These are phyloP conservation scores for Tromatobia lineatoria DNA, from an alignment of 2,888 invertebrate species.

Conservation along the genomic window DNA sequence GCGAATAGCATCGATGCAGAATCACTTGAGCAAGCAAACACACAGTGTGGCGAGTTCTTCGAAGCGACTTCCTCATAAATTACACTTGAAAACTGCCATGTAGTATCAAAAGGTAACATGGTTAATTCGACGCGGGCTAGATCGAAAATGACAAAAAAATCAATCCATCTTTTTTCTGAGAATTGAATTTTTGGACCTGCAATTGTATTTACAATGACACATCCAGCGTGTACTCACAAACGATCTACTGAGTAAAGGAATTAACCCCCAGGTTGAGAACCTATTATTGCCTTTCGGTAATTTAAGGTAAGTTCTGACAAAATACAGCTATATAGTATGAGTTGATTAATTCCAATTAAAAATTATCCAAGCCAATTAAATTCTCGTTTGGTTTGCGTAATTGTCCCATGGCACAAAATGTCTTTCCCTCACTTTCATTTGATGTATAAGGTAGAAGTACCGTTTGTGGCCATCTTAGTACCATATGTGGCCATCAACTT, in stretches of 20 bases:
- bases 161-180: background rate
- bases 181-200: background rate
- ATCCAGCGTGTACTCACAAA: too few relatives aligned
- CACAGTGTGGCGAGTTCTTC: conserved; percentile 2
- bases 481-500: too few relatives aligned
- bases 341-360: background rate
- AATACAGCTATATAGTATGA: too few relatives aligned
- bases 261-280: too few relatives aligned
- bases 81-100: conserved; percentile 40
- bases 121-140: background rate
- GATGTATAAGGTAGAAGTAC: too few relatives aligned
- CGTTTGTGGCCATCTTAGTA: too few relatives aligned
- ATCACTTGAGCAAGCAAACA: conserved; percentile 49
- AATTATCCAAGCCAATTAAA: background rate
- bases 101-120: background rate
- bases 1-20: conserved; percentile 9
- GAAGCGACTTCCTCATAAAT: conserved; percentile 53
- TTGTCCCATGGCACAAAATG: background rate
- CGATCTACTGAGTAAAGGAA: too few relatives aligned
- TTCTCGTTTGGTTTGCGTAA: background rate
- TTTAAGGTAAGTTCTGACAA: too few relatives aligned
- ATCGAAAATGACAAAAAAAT: background rate
- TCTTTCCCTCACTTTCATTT: background rate
- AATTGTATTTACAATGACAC: too few relatives aligned
- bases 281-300: too few relatives aligned